These are phyloP conservation scores for Peucedramus taeniatus DNA, from an alignment of 2,113 vertebrate genomes.

Conservation along the genomic window DNA sequence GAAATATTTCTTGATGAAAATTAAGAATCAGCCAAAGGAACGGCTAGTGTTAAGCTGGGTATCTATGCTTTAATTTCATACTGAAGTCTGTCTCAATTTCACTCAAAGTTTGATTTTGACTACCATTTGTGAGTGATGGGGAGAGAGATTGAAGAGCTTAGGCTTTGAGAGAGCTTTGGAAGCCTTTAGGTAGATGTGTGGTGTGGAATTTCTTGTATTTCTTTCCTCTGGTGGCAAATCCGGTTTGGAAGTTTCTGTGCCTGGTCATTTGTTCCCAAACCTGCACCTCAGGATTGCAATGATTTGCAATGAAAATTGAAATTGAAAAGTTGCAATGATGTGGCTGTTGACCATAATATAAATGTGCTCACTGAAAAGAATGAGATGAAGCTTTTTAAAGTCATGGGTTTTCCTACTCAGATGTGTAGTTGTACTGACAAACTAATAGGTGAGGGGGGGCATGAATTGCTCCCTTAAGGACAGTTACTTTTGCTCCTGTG, in stretches of 20 bases:
- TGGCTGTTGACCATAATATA: not conserved
- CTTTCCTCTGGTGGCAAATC: not conserved
- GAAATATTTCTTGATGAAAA: slow-evolving; percentile 93
- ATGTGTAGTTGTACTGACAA: not conserved
- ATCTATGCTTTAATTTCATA: slow-evolving; percentile 42
- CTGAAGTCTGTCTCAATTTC: not conserved
- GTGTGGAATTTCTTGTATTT: not conserved
- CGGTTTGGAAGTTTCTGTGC: not conserved
- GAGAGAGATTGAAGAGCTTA: not conserved
- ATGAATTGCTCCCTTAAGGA: not conserved
- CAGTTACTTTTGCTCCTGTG: not conserved
- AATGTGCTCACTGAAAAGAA: not conserved
- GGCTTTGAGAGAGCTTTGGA: not conserved
- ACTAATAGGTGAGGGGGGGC: not conserved
- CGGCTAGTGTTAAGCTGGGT: slow-evolving; percentile 93
- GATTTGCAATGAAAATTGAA: no score
- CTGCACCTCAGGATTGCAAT: not conserved
- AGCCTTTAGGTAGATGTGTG: not conserved
- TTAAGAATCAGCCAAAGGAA: slow-evolving; percentile 94
- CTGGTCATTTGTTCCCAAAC: not conserved
- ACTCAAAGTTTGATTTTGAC: not conserved
- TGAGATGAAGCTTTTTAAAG: not conserved
- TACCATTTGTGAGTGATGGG: not conserved
- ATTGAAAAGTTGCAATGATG: not conserved
- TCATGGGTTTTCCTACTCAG: not conserved